These are phyloP conservation scores for Noctilio leporinus DNA, from an alignment of 2,113 vertebrate species.

Conservation along the genomic window DNA sequence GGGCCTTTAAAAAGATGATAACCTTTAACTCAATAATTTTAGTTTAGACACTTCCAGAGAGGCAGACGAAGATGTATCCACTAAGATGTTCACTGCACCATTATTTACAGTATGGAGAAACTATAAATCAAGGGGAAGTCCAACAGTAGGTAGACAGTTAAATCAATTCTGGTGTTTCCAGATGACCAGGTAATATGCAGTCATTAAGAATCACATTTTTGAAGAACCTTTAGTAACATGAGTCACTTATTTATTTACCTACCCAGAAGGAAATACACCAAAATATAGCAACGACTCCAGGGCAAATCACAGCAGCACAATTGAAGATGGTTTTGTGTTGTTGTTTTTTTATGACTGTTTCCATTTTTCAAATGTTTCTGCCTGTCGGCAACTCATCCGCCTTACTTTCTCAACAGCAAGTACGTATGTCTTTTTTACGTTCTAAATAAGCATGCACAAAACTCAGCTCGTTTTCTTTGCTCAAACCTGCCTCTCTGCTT, in stretches of 20 bases:
- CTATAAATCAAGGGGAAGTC: slow-evolving; percentile 38
- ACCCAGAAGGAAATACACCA: background rate
- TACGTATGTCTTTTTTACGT: background rate
- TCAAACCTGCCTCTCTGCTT: background rate
- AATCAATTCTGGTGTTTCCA: slow-evolving; percentile 33
- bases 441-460: background rate
- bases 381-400: background rate
- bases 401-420: background rate
- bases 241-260: background rate
- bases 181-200: background rate
- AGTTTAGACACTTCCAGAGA: slow-evolving; percentile 53
- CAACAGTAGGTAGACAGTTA: background rate
- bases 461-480: background rate
- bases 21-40: slow-evolving; percentile 57
- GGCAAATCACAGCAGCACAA: background rate
- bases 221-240: background rate
- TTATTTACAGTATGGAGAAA: slow-evolving; percentile 49
- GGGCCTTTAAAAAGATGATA: slow-evolving; percentile 49
- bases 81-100: slow-evolving; percentile 46
- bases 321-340: background rate
- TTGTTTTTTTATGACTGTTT: background rate
- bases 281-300: background rate
- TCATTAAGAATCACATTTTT: slow-evolving; percentile 32
- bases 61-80: background rate
- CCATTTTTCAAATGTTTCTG: background rate